These are phyloP conservation scores for Cryptocephalus primarius DNA, from an alignment of 2,888 invertebrate species.

Conservation along the genomic window DNA sequence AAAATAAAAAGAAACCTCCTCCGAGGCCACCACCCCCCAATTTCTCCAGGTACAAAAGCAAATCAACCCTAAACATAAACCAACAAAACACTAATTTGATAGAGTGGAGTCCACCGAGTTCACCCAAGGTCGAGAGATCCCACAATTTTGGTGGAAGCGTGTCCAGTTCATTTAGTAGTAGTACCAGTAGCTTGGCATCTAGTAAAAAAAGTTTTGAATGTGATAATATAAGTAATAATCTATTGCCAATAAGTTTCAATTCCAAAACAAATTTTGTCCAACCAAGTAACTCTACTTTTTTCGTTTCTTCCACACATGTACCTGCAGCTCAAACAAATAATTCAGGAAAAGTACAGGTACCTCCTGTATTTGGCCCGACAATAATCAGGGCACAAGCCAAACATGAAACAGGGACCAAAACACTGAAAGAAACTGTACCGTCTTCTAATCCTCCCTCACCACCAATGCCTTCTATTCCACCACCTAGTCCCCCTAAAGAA, in stretches of 20 bases:
- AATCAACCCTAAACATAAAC: slow-evolving; percentile 29
- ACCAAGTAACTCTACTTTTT: no score
- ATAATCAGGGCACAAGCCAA: slow-evolving; percentile 57
- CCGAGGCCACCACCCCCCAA: slow-evolving; percentile 63
- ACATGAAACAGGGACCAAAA: slow-evolving; percentile 30
- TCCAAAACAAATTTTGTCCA: background rate
- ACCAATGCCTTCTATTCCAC: slow-evolving; percentile 71
- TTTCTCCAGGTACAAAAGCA: slow-evolving; percentile 29
- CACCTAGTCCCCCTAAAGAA: slow-evolving; percentile 61
- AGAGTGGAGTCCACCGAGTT: slow-evolving; percentile 42
- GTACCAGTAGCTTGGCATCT: slow-evolving; percentile 44
- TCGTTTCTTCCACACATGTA: no score
- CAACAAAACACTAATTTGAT: slow-evolving; percentile 34
- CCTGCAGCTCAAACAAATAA: no score
- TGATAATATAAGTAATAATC: slow-evolving; percentile 36
- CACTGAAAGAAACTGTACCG: slow-evolving; percentile 38
- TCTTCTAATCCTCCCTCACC: slow-evolving; percentile 8
- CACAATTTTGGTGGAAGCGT: slow-evolving; percentile 31
- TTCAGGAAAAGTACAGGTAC: slow-evolving; percentile 5
- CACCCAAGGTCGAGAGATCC: slow-evolving; percentile 30
- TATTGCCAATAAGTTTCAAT: slow-evolving; percentile 23
- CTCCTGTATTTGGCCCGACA: slow-evolving; percentile 46
- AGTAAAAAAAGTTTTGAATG: slow-evolving; percentile 78
- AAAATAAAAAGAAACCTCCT: slow-evolving; percentile 55
- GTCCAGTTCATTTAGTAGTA: slow-evolving; percentile 34